These are phyloP conservation scores for Pachyseris speciosa DNA, from an alignment of 64 coral and sea anemone genomes.

Conservation along the genomic window DNA sequence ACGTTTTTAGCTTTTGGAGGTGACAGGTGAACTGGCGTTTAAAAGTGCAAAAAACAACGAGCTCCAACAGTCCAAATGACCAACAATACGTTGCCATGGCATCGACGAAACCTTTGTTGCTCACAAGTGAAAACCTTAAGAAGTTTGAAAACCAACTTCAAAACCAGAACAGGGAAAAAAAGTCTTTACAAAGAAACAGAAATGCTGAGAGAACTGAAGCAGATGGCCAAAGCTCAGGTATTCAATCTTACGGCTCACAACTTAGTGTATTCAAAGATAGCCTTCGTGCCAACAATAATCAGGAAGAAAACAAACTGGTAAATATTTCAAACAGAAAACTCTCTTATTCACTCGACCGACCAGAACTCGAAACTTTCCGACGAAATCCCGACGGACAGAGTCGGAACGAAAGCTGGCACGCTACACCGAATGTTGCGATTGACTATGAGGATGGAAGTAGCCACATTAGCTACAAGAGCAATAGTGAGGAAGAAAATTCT, in stretches of 20 bases:
- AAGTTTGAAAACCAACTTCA: slow-evolving; percentile 60
- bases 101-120: background rate
- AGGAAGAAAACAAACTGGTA: background rate
- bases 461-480: slow-evolving; percentile 12
- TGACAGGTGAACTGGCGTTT: background rate
- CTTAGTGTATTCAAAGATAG: slow-evolving; percentile 24
- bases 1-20: background rate
- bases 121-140: slow-evolving; percentile 61
- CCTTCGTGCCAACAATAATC: background rate
- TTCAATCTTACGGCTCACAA: slow-evolving; percentile 41
- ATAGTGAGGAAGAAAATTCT: background rate
- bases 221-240: slow-evolving; percentile 64
- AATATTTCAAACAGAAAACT: background rate
- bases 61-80: background rate
- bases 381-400: slow-evolving; percentile 66
- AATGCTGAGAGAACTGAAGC: slow-evolving; percentile 51
- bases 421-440: background rate
- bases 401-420: slow-evolving; percentile 22
- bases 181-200: background rate
- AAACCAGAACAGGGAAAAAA: background rate
- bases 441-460: slow-evolving; percentile 41
- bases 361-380: slow-evolving; percentile 8
- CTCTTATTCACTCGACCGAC: slow-evolving; percentile 8
- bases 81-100: background rate
- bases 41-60: background rate